phyloP scores from a whole-genome alignment of 2,888 invertebrate genomes.

The Callinectes sapidus region DNA sequence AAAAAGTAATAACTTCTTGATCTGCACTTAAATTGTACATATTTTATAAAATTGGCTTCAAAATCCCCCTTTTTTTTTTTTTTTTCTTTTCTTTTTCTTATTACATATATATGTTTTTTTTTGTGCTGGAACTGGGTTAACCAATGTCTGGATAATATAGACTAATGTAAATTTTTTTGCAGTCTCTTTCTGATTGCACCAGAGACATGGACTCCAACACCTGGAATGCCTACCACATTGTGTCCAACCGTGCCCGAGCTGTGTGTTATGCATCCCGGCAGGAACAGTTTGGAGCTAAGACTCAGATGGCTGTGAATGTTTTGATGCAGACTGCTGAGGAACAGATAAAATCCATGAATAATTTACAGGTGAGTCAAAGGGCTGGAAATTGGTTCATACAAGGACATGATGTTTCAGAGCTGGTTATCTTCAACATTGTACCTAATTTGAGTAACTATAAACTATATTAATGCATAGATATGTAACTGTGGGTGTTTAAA shows the following conservation, averaged over 20 bases:
- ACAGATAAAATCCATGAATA: conserved; percentile 58
- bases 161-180: conserved; percentile 60
- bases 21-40: too few species aligned
- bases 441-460: too few species aligned
- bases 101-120: too few species aligned
- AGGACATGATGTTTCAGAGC: neutral
- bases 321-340: conserved; percentile 62
- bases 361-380: conserved; percentile 55
- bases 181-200: conserved; percentile 82
- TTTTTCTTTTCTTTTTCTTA: too few species aligned
- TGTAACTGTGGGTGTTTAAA: too few species aligned
- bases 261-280: conserved; percentile 82
- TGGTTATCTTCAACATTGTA: too few species aligned
- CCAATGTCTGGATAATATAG: too few species aligned
- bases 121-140: too few species aligned
- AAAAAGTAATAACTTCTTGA: too few species aligned
- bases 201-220: conserved; percentile 81
- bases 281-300: conserved; percentile 74
- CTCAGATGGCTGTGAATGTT: conserved; percentile 63
- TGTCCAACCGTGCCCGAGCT: conserved; percentile 82
- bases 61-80: too few species aligned
- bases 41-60: too few species aligned
- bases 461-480: too few species aligned
- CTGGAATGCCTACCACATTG: conserved; percentile 84
- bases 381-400: neutral